A percentile compares a stretch with the other conserved stretches of the same genome.
phyloP scores from a whole-genome alignment of 2,797 vertebrate genomes.

The Cossypha heuglini region DNA sequence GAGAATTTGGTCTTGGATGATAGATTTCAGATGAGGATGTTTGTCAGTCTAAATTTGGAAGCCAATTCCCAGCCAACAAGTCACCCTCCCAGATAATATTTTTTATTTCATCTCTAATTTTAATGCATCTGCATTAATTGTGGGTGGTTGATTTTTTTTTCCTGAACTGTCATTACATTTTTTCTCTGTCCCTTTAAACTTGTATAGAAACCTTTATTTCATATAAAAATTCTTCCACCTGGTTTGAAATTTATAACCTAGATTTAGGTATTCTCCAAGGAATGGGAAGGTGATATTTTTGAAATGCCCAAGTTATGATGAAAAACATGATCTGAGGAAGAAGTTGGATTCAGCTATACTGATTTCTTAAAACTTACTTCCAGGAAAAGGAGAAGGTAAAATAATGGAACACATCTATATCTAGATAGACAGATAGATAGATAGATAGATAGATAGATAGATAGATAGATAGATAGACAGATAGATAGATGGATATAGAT shows the following conservation, averaged over 20 bases:
- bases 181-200: background rate
- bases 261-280: background rate
- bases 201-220: background rate
- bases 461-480: too few relatives aligned
- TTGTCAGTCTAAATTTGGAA: background rate
- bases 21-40: background rate
- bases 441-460: too few relatives aligned
- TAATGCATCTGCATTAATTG: background rate
- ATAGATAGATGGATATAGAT: too few relatives aligned
- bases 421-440: too few relatives aligned
- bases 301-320: background rate
- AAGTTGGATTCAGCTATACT: background rate
- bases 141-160: background rate
- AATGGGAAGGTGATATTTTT: background rate
- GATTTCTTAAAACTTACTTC: background rate
- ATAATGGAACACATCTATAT: background rate
- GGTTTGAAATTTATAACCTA: background rate
- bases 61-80: background rate
- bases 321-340: background rate
- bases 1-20: background rate
- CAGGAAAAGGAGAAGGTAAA: background rate
- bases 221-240: background rate
- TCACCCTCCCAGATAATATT: background rate
- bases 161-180: background rate
- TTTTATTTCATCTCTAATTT: background rate